Base-by-base conservation (phyloP, 2,888 invertebrate species). In the Euproctis similis region DNA sequence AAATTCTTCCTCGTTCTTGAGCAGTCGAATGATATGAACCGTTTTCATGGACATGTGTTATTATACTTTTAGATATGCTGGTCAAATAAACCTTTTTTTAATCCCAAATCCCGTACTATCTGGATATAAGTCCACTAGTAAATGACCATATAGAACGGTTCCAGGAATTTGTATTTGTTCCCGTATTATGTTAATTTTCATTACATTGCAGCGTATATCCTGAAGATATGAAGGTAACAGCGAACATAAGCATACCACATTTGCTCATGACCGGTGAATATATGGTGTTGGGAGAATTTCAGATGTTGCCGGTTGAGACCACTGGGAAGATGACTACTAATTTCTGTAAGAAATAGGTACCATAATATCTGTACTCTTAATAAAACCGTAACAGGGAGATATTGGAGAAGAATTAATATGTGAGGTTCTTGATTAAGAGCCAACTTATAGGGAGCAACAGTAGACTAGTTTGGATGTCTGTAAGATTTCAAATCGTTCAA, bases 331-430 rank as follows among this genome's bases (percentile, higher is more conserved):
- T 89, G 40, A 68, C 73, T 0, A 87, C 88, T 25, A 87, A 86
- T 36, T 88, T 89, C 31, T 76, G 89, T 89, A 68, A 84, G 87
- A 70, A n/a, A n/a, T n/a, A n/a, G n/a, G n/a, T n/a, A n/a, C n/a
- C n/a, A n/a, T n/a, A n/a, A n/a, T n/a, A n/a, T n/a, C n/a, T n/a
- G n/a, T n/a, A n/a, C n/a, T n/a, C n/a, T n/a, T n/a, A n/a, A n/a
- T n/a, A n/a, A n/a, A n/a, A n/a, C n/a, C n/a, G n/a, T n/a, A n/a
- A n/a, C n/a, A n/a, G n/a, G n/a, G n/a, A n/a, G n/a, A n/a, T n/a
- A n/a, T n/a, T n/a, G n/a, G n/a, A n/a, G n/a, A n/a, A n/a, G n/a
- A n/a, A n/a, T n/a, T n/a, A n/a, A n/a, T n/a, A n/a, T n/a, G n/a
- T n/a, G n/a, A n/a, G n/a, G n/a, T n/a, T n/a, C n/a, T n/a, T n/a